Base-by-base conservation (phyloP, 2,888 invertebrate species). In the Himalopsyche tibetana region DNA sequence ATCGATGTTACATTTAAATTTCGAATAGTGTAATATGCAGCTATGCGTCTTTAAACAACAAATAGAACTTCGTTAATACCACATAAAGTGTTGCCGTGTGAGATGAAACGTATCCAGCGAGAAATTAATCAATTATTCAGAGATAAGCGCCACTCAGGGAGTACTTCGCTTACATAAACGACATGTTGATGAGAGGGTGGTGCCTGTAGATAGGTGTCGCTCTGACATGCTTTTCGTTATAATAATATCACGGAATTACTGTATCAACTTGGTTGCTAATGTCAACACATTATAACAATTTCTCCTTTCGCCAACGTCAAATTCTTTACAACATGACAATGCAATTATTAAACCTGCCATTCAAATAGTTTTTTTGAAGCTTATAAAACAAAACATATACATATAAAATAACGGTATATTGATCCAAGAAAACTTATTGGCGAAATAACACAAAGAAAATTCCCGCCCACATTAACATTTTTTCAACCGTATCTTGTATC, bases 151-250 rank as follows among this genome's bases (percentile, higher is more conserved):
- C 74, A 74, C 12, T 74, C 74, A 5, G 74, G 74, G 74, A 74
- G 74, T 74, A 74, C 74, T 74, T 38, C 12, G 28, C 36, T 36
- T 38, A 28, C 38, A 74, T 38, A 36, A 74, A 38, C 74, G 74
- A 12, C 74, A 15, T 15, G 36, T 74, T 74, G 74, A 74, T 38
- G 36, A 36, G 36, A 28, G 74, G 74, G 74, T 74, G 74, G 74
- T 74, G 74, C 38, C 38, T 74, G 74, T 36, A 8, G 74, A 36
- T 9, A n/a, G 8, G 12, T 36, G 74, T 38, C 36, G 2, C 12
- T 74, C 5, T 36, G 74, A 74, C 74, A 19, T 74, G 38, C 4
- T 74, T 36, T 74, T 4, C 36, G n/a, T 74, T 38, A 74, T 74
- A 74, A 74, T 38, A 74, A 74, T 74, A 74, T 38, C 38, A 0